Evolutionary conservation across 2,113 vertebrate species (phyloP), one percentile per base, ranked within the genome.

Genomic region (Acanthisitta chloris): DNA sequence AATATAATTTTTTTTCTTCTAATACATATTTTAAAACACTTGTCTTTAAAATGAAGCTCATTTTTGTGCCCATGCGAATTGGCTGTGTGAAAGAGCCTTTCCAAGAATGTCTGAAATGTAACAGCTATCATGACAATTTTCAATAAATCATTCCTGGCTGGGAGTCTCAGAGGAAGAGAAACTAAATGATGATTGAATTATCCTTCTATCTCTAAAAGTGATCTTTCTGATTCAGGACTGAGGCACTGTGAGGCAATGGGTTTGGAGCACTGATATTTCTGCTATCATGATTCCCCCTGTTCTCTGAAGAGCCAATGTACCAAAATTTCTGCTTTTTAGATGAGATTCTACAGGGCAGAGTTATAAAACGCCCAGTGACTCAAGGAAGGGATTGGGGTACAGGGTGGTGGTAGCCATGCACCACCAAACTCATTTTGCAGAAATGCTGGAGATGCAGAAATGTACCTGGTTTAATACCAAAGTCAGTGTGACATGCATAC

Each of bases 101-200:
- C 81, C 62, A 72, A 91, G 73, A 94, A 84, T 46, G 42, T 81
- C 76, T 86, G 80, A 94, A 92, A 83, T 26, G 42, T 54, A 95
- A 54, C 70, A 94, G 77, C 48, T 90, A 85, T 92, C 73, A 87
- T 73, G 93, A 91, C 89, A 96, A 87, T 84, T 95, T 91, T 81
- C 93, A 85, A 77, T 87, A 79, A 92, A 91, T 91, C 81, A 61
- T 79, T 74, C 71, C 81, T 76, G 29, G 8, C 65, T 87, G 45
- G 36, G 52, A 96, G 79, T 90, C 89, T 96, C 91, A 76, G 70
- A 89, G 81, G 90, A 94, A 85, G 66, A 88, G 49, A 85, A 91
- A 92, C 34, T 76, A 94, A 94, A 82, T 82, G n/a, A 77, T 90
- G 94, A 93, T 62, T 90, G 78, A 94, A 95, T 96, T 96, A 94